phyloP scores from a whole-genome alignment of 1,140 invertebrate species.

The Myzus persicae region DNA sequence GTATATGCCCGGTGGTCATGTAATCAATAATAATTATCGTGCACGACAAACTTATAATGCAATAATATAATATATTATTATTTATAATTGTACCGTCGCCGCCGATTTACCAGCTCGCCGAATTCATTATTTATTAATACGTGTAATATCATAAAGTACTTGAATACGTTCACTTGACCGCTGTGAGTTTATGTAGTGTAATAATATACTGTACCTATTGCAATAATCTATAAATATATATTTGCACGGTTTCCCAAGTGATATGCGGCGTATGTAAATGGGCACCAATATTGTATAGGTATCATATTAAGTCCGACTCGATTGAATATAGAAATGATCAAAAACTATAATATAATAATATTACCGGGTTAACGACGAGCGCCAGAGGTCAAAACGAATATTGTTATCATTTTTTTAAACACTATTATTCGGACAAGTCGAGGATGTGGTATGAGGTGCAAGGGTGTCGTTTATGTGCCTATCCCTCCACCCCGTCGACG shows the following conservation, averaged over 20 bases:
- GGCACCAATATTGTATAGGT: background rate
- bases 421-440: no score
- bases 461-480: background rate
- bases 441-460: no score
- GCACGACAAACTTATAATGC: background rate
- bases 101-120: background rate
- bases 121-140: no score
- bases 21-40: background rate
- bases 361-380: background rate
- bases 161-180: no score
- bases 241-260: background rate
- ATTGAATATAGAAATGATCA: background rate
- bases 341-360: background rate
- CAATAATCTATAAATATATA: background rate
- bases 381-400: background rate
- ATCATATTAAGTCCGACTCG: background rate
- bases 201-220: background rate
- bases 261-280: background rate
- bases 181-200: no score
- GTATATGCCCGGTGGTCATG: background rate
- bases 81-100: background rate
- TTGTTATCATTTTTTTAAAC: no score
- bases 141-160: background rate
- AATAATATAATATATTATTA: background rate
- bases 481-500: rapidly evolving